Evolutionary conservation across 2,888 invertebrate genomes (phyloP), one percentile per base, ranked within the genome.

Genomic region (Ernsta delagoae): DNA sequence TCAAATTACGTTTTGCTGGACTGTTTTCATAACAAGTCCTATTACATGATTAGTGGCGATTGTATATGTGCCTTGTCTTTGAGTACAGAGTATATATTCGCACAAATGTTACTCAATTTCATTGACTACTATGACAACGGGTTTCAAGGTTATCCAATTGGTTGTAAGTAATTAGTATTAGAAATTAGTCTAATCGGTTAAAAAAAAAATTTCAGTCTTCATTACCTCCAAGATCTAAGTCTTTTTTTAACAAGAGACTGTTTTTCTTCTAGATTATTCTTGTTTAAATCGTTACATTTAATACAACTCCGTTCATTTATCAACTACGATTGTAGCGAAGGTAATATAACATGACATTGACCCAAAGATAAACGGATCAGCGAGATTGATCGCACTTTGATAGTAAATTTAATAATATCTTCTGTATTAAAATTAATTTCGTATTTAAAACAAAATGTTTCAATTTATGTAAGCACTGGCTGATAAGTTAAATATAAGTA

Each of bases 1-100:
- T 43, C 31, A 41, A 34, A 68, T 62, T 62, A 68, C 39, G 11
- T 60, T 67, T 54, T 31, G 45, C 60, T 54, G 7, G 36, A 31
- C 5, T 66, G 66, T 66, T 66, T 66, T 54, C 54, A 66, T 66
- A 60, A 59, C 48, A 65, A 34, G 48, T 59, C 65, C 36, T 56
- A 53, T 56, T 64, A 12, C 8, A 31, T 56, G 63, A 64, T 64
- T 43, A 34, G 39, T 63, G 11, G 36, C 8, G 34, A 16, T 63
- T 63, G 50, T 59, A 9, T 8, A 59, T 59, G 16, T 59, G 11
- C 12, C 39, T 59, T 59, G 9, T n/a, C 8, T 39, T 41, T 41
- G 34, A 36, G 36, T 36, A 36, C n/a, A 54, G 4, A 45, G n/a
- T 53, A 6, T 53, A 53, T 16, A 1, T 5, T 54, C 4, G 12